Evolutionary conservation across 2,888 invertebrate species (phyloP).

Genomic region (Chrysolina haemoptera): DNA sequence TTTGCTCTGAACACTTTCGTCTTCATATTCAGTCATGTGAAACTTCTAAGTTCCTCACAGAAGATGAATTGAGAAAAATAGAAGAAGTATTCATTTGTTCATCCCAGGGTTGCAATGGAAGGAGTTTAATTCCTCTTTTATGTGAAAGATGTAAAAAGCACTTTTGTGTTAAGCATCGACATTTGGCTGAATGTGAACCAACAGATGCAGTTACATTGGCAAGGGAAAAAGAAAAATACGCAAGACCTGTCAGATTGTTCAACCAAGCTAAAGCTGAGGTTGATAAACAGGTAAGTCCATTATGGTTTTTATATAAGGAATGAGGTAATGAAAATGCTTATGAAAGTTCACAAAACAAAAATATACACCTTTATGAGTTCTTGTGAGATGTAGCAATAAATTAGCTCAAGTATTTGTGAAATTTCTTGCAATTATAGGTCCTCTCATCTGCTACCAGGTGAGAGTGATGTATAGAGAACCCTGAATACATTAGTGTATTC

Average conservation of each 20-base stretch:
- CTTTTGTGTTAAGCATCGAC: constrained; percentile 80
- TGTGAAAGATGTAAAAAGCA: constrained; percentile 79
- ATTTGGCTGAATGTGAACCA: constrained; percentile 61
- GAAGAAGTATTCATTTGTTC: constrained; percentile 73
- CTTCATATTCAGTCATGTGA: constrained; percentile 73
- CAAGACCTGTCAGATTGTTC: constrained; percentile 76
- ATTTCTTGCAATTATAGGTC: too few relatives aligned
- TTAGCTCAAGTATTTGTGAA: too few relatives aligned
- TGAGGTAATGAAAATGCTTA: background rate
- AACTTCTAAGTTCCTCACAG: constrained; percentile 54
- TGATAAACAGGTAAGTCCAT: constrained; percentile 73
- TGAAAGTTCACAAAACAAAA: background rate
- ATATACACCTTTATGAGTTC: too few relatives aligned
- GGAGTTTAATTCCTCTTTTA: constrained; percentile 76
- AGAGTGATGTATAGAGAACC: too few relatives aligned
- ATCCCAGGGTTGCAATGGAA: constrained; percentile 73
- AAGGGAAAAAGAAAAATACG: constrained; percentile 74
- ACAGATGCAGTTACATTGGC: constrained; percentile 72
- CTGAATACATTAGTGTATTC: too few relatives aligned
- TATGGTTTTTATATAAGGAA: background rate
- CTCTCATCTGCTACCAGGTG: too few relatives aligned
- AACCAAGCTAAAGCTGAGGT: constrained; percentile 76
- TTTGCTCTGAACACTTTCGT: constrained; percentile 80
- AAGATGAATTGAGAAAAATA: constrained; percentile 55
- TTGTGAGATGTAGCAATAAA: too few relatives aligned